Evolutionary conservation across 2,888 invertebrate genomes (phyloP).

Genomic region (Hypomecis punctinalis): DNA sequence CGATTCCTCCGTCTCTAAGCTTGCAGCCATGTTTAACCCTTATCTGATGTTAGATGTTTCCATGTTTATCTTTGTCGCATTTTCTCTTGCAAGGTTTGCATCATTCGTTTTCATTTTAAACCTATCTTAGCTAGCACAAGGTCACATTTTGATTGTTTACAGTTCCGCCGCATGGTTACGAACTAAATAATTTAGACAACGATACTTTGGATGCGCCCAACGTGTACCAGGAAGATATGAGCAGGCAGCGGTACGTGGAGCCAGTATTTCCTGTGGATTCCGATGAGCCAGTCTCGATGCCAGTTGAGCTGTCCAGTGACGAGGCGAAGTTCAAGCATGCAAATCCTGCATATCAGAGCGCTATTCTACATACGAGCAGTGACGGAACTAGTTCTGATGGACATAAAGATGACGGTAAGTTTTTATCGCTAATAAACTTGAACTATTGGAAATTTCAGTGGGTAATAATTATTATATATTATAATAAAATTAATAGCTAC

Average conservation of each 20-base stretch:
- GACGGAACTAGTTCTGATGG: conserved; percentile 67
- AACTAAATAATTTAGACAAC: conserved; percentile 87
- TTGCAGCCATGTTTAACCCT: conserved; percentile 29
- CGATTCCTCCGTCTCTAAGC: conserved; percentile 30
- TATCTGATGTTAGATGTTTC: conserved; percentile 19
- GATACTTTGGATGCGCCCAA: conserved; percentile 87
- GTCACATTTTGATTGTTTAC: conserved; percentile 53
- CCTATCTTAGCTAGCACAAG: not conserved
- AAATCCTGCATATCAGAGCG: conserved; percentile 91
- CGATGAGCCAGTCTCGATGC: conserved; percentile 79
- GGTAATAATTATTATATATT: no score
- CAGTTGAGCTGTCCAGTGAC: conserved; percentile 69
- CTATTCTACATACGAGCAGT: conserved; percentile 85
- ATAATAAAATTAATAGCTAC: no score
- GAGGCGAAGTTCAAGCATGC: conserved; percentile 88
- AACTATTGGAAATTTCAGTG: no score
- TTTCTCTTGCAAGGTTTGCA: conserved; percentile 30
- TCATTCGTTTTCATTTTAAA: conserved; percentile 23
- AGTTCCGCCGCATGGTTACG: conserved; percentile 87
- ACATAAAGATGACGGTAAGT: conserved; percentile 76
- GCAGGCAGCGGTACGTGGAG: conserved; percentile 66
- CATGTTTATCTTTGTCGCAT: conserved; percentile 26
- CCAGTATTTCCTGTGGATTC: conserved; percentile 74
- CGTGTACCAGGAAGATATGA: conserved; percentile 78
- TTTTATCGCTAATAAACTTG: not conserved